Percentiles rank a stretch among this genome's conserved stretches.
These are phyloP conservation scores for Agriopis marginaria DNA, from an alignment of 2,888 invertebrate genomes.

Conservation along the genomic window DNA sequence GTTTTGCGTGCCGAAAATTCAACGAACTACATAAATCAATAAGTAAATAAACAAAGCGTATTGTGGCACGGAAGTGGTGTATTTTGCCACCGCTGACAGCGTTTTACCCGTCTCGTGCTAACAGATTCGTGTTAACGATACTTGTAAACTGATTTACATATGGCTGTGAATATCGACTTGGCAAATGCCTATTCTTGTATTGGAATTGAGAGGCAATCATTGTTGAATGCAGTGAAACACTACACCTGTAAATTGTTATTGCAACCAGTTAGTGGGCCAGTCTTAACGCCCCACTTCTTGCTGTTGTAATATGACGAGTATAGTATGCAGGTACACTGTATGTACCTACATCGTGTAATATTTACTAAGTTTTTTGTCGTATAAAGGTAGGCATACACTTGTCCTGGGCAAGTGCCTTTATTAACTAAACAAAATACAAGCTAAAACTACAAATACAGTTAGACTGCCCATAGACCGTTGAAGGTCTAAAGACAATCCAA, in stretches of 20 bases:
- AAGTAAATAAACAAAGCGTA: conserved; percentile 33
- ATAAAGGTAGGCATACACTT: background rate
- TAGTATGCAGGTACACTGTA: background rate
- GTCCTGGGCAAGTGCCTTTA: no score
- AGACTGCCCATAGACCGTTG: no score
- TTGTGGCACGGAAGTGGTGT: conserved; percentile 32
- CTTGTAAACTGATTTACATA: conserved; percentile 37
- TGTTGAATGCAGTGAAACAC: conserved; percentile 25
- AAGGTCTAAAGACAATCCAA: no score
- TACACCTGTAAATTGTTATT: conserved; percentile 20
- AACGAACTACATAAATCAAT: conserved; percentile 25
- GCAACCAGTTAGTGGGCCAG: conserved; percentile 15
- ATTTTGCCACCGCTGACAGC: conserved; percentile 28
- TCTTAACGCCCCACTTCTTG: conserved; percentile 24
- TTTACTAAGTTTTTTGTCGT: background rate
- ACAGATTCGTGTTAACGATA: conserved; percentile 31
- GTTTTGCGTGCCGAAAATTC: conserved; percentile 29
- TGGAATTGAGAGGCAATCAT: conserved; percentile 15
- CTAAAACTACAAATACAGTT: no score
- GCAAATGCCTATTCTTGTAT: conserved; percentile 24
- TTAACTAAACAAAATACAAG: no score
- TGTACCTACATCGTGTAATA: background rate
- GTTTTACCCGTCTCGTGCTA: conserved; percentile 31
- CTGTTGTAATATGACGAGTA: conserved; percentile 9
- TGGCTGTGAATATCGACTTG: conserved; percentile 25